phyloP scores from a whole-genome alignment of 1,140 invertebrate species.

The Zophobas morio region DNA sequence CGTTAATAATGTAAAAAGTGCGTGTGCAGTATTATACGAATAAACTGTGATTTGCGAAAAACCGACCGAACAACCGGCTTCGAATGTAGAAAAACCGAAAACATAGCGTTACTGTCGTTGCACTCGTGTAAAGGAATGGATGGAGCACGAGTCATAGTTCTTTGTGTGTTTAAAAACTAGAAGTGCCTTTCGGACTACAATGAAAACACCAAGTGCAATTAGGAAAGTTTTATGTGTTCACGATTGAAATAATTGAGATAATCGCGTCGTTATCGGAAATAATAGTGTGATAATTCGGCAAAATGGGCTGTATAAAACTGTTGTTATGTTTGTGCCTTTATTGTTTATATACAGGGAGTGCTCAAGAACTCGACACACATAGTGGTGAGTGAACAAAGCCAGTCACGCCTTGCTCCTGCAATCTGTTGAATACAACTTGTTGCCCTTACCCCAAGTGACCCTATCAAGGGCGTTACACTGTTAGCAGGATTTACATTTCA shows the following conservation, averaged over 20 bases:
- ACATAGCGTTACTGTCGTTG: conserved; percentile 18
- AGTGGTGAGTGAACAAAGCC: conserved; percentile 21
- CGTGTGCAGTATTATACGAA: not conserved
- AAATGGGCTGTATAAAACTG: conserved; percentile 20
- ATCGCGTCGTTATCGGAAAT: not conserved
- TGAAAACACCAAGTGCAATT: conserved; percentile 24
- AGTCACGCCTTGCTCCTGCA: conserved; percentile 37
- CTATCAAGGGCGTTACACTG: not conserved
- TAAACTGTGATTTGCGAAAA: conserved; percentile 7
- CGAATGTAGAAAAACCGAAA: conserved; percentile 5
- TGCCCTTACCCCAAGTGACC: conserved; percentile 20
- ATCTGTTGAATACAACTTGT: conserved; percentile 49
- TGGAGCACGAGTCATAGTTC: conserved; percentile 24
- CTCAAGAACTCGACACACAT: conserved; percentile 10
- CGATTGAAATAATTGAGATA: not conserved
- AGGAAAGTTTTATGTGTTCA: conserved; percentile 15
- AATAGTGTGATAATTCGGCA: conserved; percentile 16
- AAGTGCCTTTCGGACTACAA: conserved; percentile 17
- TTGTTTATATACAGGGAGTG: conserved; percentile 11
- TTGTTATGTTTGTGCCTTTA: conserved; percentile 14
- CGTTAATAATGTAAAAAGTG: not conserved
- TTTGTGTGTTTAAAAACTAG: conserved; percentile 14
- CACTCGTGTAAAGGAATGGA: conserved; percentile 21
- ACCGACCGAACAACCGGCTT: not conserved
- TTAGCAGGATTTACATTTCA: not conserved